Base-by-base conservation (phyloP, 2,888 invertebrate species). In the Drosophila paramelanica region DNA sequence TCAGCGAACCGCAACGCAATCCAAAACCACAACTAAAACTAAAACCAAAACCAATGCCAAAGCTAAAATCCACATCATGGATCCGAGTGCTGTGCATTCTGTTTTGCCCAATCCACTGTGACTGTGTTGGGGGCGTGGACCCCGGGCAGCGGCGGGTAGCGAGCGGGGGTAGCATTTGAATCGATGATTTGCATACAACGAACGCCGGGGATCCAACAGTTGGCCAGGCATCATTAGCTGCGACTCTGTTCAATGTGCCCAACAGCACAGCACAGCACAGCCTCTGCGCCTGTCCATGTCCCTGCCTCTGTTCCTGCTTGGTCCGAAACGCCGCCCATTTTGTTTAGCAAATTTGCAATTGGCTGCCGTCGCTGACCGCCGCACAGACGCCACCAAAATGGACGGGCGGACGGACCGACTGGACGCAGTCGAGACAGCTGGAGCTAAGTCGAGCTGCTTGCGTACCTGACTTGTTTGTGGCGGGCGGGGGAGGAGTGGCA, bases 261-360 rank as follows among this genome's bases (percentile, higher is more conserved):
- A 20, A 11, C 36, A 7, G 33, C 38, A 36, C 25, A 7, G 57
- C 27, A 11, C 36, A 7, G 33, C 38, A 36, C 25, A 7, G 57
- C 41, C 38, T 36, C n/a, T 41, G 45, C 41, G 38, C 17, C 45
- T n/a, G 14, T 38, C 20, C 20, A 14, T n/a, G 8, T 5, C 42
- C 52, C 14, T 49, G 14, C n/a, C 27, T 13, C 60, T 46, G 31
- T 27, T 14, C 13, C 14, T 39, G 25, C 53, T 67, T 67, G 56
- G 58, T 17, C 50, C 79, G 49, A 68, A 83, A 83, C 86, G 77
- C 88, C 85, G 89, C 85, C 89, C 85, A 85, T 88, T 89, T 88
- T 89, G 85, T 77, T 85, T 43, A 89, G 85, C 89, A 89, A 85
- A 85, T 85, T 85, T 85, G 85, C 85, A 85, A 85, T 85, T 85